phyloP scores from a whole-genome alignment of 2,113 vertebrate species.

The Brienomyrus longianalis region DNA sequence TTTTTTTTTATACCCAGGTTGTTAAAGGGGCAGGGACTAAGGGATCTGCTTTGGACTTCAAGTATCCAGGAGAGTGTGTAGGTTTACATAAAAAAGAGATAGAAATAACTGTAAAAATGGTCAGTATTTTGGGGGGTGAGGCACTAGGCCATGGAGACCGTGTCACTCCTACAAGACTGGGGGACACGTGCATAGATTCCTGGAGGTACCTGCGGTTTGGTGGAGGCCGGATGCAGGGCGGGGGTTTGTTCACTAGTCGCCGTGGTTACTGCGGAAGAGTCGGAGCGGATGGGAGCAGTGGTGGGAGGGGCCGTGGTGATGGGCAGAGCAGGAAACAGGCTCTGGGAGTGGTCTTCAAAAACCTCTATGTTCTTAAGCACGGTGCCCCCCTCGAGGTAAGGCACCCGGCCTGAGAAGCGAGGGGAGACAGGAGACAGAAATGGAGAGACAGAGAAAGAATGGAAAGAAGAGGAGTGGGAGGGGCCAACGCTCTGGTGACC shows the following conservation, averaged over 20 bases:
- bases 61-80: not conserved
- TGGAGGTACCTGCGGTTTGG: conserved; percentile 70
- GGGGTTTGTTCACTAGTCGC: conserved; percentile 73
- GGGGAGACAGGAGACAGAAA: not conserved
- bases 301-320: conserved; percentile 47
- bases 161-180: not conserved
- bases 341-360: conserved; percentile 35
- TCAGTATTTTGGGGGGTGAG: not conserved
- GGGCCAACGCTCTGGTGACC: conserved; percentile 31
- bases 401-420: conserved; percentile 57
- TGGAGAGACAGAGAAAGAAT: not conserved
- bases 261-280: conserved; percentile 59
- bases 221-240: conserved; percentile 68
- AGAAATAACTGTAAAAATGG: not conserved
- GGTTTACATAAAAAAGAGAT: not conserved
- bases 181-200: not conserved
- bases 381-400: conserved; percentile 62
- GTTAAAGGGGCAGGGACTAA: not conserved
- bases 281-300: conserved; percentile 42
- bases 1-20: not conserved
- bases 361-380: conserved; percentile 56
- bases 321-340: conserved; percentile 42
- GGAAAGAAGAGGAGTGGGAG: conserved; percentile 35
- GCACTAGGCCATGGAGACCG: not conserved
- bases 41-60: not conserved